Evolutionary conservation across 2,888 invertebrate genomes (phyloP).

Genomic region (Tanaodytes sp.): DNA sequence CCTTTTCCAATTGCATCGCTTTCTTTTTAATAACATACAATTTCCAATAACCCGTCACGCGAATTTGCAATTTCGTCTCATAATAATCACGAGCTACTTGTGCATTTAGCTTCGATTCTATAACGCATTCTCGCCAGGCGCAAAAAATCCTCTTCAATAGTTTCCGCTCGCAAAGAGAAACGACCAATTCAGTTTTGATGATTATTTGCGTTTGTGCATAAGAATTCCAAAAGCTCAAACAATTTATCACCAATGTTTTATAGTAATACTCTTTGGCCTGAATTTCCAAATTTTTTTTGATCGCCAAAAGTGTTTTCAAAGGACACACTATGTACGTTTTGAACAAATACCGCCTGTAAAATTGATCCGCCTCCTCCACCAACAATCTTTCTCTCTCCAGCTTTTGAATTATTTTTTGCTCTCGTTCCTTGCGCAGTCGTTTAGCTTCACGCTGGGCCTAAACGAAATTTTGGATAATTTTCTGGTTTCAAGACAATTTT

Average conservation of each 20-base stretch:
- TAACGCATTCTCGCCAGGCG: constrained; percentile 58
- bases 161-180: constrained; percentile 58
- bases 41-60: constrained; percentile 75
- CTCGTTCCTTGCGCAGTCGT: constrained; percentile 63
- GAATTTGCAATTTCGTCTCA: constrained; percentile 77
- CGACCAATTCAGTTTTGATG: constrained; percentile 58
- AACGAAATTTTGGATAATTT: too few relatives aligned
- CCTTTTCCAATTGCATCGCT: constrained; percentile 59
- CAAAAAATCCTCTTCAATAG: constrained; percentile 58
- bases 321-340: constrained; percentile 62
- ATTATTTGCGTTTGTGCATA: constrained; percentile 66
- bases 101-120: constrained; percentile 73
- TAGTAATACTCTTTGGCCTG: constrained; percentile 77
- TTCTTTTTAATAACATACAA: constrained; percentile 72
- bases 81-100: constrained; percentile 84
- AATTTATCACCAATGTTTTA: constrained; percentile 69
- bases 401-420: constrained; percentile 59
- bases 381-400: constrained; percentile 59
- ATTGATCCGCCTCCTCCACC: constrained; percentile 61
- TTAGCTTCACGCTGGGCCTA: constrained; percentile 63
- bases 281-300: constrained; percentile 58
- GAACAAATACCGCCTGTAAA: constrained; percentile 63
- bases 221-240: constrained; percentile 74
- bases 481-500: too few relatives aligned
- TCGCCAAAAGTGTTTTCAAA: constrained; percentile 59